Conservation (phyloP, 2,113 vertebrate species). For the Pantherophis guttatus region DNA sequence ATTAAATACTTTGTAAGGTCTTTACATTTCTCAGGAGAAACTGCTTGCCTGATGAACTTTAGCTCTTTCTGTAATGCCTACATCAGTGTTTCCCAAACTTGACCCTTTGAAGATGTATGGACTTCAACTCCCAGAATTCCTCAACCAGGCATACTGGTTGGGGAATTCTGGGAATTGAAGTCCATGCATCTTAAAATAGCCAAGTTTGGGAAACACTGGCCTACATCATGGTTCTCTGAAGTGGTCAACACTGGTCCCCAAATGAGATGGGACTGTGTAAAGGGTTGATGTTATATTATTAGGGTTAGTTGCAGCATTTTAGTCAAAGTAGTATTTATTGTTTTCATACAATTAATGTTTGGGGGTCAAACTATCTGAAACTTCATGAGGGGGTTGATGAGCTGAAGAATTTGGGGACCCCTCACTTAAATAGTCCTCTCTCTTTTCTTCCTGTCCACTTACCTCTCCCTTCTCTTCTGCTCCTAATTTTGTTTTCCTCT, state of each 20-base stretch:
- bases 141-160: no score
- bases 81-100: no score
- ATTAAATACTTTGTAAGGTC: neutral
- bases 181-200: no score
- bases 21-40: neutral
- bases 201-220: no score
- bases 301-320: neutral
- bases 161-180: no score
- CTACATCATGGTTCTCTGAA: no score
- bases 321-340: neutral
- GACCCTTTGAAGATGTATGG: no score
- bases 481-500: neutral
- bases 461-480: neutral
- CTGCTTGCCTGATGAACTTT: neutral
- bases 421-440: neutral
- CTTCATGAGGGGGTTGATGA: neutral
- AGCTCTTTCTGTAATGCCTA: no score
- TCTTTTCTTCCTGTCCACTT: neutral
- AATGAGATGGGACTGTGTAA: no score
- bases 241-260: no score
- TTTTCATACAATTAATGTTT: neutral
- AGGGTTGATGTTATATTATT: neutral
- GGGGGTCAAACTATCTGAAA: neutral
- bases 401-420: neutral
- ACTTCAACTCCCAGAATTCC: no score